Evolutionary conservation across 1,140 invertebrate species (phyloP).

Genomic region (Drosophila sulfurigaster): DNA sequence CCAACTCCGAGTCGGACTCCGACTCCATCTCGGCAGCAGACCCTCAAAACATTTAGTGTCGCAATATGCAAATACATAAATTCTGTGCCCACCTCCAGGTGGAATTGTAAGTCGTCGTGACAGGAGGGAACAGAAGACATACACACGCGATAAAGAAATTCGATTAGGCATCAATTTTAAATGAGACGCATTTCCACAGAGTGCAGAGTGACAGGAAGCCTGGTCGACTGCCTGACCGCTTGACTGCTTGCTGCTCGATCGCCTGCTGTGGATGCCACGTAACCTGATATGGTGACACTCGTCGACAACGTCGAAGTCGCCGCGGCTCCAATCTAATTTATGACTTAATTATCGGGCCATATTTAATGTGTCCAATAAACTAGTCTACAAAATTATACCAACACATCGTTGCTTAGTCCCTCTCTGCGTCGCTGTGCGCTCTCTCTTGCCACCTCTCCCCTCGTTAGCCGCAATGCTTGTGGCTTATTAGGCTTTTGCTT

Average conservation of each 20-base stretch:
- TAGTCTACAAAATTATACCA: conserved; percentile 84
- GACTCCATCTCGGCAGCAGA: conserved; percentile 27
- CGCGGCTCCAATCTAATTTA: conserved; percentile 84
- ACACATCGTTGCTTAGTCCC: conserved; percentile 79
- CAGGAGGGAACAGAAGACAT: conserved; percentile 64
- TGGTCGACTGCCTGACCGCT: neutral
- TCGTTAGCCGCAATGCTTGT: conserved; percentile 10
- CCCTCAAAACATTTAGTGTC: conserved; percentile 77
- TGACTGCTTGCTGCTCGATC: conserved; percentile 51
- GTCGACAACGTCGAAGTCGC: conserved; percentile 65
- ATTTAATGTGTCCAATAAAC: conserved; percentile 85
- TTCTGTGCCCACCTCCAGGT: conserved; percentile 39
- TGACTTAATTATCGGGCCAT: conserved; percentile 85
- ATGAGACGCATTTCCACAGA: conserved; percentile 71
- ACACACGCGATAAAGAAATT: conserved; percentile 84
- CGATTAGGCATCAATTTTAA: conserved; percentile 84
- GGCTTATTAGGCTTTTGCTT: conserved; percentile 62
- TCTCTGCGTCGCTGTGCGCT: conserved; percentile 4
- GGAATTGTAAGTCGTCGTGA: conserved; percentile 23
- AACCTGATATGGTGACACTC: conserved; percentile 81
- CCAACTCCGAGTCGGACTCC: too few species aligned
- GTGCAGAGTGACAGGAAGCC: conserved; percentile 3
- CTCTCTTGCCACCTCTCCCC: neutral
- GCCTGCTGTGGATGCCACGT: conserved; percentile 79
- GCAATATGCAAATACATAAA: conserved; percentile 82